phyloP scores from a whole-genome alignment of 2,113 vertebrate genomes.

The Noturus placidus region DNA sequence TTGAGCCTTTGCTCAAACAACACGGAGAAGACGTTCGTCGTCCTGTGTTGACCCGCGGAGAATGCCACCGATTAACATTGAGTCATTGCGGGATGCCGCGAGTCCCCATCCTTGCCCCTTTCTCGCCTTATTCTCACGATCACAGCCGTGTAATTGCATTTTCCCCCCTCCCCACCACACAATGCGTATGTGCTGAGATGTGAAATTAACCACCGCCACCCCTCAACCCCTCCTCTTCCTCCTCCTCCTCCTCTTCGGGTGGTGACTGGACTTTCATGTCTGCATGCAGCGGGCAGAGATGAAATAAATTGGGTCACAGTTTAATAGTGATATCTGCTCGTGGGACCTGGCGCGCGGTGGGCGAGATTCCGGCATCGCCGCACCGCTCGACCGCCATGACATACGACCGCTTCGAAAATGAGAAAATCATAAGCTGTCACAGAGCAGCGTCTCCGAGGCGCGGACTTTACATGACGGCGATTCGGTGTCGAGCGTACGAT shows the following conservation, averaged over 20 bases:
- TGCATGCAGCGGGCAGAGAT: conserved; percentile 64
- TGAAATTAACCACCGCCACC: conserved; percentile 53
- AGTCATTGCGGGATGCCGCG: conserved; percentile 58
- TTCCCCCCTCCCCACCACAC: conserved; percentile 31
- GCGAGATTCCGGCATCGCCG: conserved; percentile 41
- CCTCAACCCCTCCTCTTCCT: conserved; percentile 21
- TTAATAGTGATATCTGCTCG: conserved; percentile 62
- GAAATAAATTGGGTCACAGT: conserved; percentile 75
- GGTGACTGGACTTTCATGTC: conserved; percentile 61
- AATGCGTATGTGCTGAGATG: conserved; percentile 63
- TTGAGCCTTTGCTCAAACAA: neutral
- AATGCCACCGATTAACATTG: conserved; percentile 69
- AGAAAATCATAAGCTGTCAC: conserved; percentile 49
- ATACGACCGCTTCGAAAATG: conserved; percentile 50
- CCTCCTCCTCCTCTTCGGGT: conserved; percentile 47
- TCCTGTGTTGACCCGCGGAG: conserved; percentile 44
- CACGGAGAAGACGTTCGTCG: neutral
- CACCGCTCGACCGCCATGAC: neutral
- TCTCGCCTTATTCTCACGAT: conserved; percentile 48
- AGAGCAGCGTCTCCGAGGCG: conserved; percentile 46
- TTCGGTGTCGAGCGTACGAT: too few species aligned
- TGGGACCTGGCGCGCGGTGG: conserved; percentile 51
- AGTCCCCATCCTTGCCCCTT: conserved; percentile 52
- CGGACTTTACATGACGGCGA: neutral
- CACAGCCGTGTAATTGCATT: conserved; percentile 73